Evolutionary conservation across 2,113 vertebrate species (phyloP), one percentile per base, ranked within the genome.

Genomic region (Cynopterus brachyotis): DNA sequence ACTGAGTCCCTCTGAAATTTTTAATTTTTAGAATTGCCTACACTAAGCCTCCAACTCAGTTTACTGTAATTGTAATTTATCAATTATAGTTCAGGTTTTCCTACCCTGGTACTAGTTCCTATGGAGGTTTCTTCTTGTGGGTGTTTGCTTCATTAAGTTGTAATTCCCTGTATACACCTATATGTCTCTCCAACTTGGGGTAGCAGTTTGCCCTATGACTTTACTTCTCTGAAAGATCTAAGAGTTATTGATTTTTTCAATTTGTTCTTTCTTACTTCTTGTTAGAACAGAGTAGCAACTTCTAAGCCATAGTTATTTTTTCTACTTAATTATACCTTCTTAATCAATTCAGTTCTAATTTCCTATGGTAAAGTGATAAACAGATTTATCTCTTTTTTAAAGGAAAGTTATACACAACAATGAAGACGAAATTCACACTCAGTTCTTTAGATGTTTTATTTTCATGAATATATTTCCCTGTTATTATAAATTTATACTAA

Each of bases 401-500:
- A 84, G 45, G 13, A 89, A 94, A 92, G 55, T 88, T 62, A 89
- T 1, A 0, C 22, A 78, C 47, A 92, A 89, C 30, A 84, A 89
- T 89, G 72, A 95, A 89, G n/a, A 89, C 73, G 32, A 96, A 95
- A 95, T 89, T 89, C 37, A 32, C 35, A 47, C 32, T 70, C 70
- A 35, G 67, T 89, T 96, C 37, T 80, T 89, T 59, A 84, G 22
- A 84, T 84, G 45, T 81, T 95, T 92, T 83, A 64, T 92, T 91
- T 96, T 83, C 64, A 83, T 79, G 64, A 72, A 72, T n/a, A 67
- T 84, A 85, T 89, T 95, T 92, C n/a, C 62, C 79, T 79, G 12
- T 76, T 95, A 89, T 7, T 75, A 12, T 85, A 73, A 79, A 92
- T 95, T 50, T 92, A 89, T 73, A 85, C n/a, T 84, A 89, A 89